Conservation (phyloP, 2,888 invertebrate species). For the Yponomeuta sedellus region DNA sequence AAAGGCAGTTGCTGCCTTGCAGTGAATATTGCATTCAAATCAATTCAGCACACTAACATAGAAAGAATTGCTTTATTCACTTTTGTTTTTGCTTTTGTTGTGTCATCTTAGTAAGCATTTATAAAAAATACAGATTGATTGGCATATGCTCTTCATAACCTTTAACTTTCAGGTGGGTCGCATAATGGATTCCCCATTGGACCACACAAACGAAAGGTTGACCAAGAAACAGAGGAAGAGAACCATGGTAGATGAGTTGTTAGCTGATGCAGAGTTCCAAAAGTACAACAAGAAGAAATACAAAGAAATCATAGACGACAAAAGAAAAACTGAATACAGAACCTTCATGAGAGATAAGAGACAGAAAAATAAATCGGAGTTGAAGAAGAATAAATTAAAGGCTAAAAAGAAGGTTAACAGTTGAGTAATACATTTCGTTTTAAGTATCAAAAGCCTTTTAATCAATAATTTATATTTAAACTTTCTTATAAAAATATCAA, state of each 20-base stretch:
- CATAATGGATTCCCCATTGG: constrained; percentile 89
- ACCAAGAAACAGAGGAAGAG: constrained; percentile 91
- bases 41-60: too few species aligned
- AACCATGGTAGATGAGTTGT: constrained; percentile 94
- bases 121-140: too few species aligned
- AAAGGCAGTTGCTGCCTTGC: too few species aligned
- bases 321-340: constrained; percentile 81
- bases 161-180: constrained; percentile 79
- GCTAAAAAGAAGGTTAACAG: constrained; percentile 35
- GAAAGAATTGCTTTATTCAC: too few species aligned
- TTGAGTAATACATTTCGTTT: background rate
- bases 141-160: background rate
- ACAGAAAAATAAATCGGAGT: constrained; percentile 76
- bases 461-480: constrained; percentile 12
- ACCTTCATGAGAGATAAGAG: constrained; percentile 86
- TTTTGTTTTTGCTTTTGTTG: too few species aligned
- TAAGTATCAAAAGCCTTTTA: constrained; percentile 12
- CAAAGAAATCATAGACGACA: constrained; percentile 84
- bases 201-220: constrained; percentile 89
- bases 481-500: background rate
- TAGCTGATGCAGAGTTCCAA: constrained; percentile 91
- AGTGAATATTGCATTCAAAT: too few species aligned
- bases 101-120: too few species aligned
- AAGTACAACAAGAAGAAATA: constrained; percentile 88
- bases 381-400: constrained; percentile 57